phyloP scores from a whole-genome alignment of 2,888 invertebrate genomes.

The Apodemia mormo region DNA sequence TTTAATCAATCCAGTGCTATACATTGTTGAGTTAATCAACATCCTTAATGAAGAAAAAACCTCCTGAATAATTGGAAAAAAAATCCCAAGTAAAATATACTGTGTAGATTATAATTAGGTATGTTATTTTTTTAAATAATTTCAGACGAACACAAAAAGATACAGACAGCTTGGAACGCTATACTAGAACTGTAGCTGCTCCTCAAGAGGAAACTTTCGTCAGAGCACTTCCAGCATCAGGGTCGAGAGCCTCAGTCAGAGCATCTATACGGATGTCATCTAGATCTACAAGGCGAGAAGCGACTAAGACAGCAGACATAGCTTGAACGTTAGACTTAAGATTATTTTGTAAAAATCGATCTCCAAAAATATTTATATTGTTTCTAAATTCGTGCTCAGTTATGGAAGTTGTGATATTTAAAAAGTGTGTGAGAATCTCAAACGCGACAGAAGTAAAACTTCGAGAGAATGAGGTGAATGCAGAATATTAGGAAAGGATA shows the following conservation, averaged over 20 bases:
- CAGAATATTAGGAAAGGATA: too few species aligned
- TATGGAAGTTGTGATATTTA: background rate
- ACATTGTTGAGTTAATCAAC: too few species aligned
- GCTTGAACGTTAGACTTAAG: background rate
- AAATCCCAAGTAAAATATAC: too few species aligned
- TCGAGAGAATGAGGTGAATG: too few species aligned
- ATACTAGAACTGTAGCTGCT: slow-evolving; percentile 51
- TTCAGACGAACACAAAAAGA: slow-evolving; percentile 51
- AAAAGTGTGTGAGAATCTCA: too few species aligned
- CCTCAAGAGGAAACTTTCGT: slow-evolving; percentile 54
- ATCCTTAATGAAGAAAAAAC: too few species aligned
- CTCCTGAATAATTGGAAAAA: too few species aligned
- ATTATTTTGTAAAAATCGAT: slow-evolving; percentile 8
- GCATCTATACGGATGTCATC: slow-evolving; percentile 64
- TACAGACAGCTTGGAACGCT: slow-evolving; percentile 50
- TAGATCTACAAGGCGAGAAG: slow-evolving; percentile 40
- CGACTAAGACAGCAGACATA: background rate
- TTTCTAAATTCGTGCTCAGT: background rate
- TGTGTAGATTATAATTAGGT: too few species aligned
- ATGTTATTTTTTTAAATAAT: background rate
- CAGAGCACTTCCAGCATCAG: slow-evolving; percentile 57
- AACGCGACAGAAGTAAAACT: too few species aligned
- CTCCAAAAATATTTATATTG: slow-evolving; percentile 9
- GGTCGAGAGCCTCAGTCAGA: slow-evolving; percentile 61
- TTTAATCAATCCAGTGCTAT: too few species aligned